These are phyloP conservation scores for Lamellibrachia luymesi DNA, from an alignment of 1,140 invertebrate species.

Conservation along the genomic window DNA sequence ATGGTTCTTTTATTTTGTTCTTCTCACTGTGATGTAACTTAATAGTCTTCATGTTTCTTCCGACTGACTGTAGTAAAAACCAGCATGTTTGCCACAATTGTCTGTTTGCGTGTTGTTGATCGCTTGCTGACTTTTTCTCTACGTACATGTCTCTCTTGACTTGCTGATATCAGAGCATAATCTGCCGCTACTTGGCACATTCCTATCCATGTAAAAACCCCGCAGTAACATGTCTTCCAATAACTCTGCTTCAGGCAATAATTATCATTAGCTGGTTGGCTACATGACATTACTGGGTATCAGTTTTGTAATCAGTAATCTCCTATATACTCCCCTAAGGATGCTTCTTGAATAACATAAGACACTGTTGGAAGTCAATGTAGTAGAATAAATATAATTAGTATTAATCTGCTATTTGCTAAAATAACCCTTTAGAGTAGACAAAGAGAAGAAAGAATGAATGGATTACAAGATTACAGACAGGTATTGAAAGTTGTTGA, in stretches of 20 bases:
- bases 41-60: neutral
- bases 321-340: neutral
- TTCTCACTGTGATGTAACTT: neutral
- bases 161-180: neutral
- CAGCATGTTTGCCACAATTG: neutral
- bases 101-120: neutral
- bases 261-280: neutral
- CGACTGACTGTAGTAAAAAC: neutral
- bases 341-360: neutral
- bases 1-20: constrained; percentile 1
- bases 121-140: neutral
- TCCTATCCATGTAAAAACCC: neutral
- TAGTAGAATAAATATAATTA: neutral
- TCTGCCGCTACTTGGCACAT: neutral
- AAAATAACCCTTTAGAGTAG: neutral
- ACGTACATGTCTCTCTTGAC: neutral
- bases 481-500: neutral
- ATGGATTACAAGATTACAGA: neutral
- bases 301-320: neutral
- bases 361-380: neutral
- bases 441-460: neutral
- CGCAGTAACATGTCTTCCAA: too few relatives aligned
- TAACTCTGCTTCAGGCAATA: neutral
- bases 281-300: neutral
- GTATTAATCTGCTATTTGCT: neutral